Evolutionary conservation across 2,113 vertebrate genomes (phyloP).

Genomic region (Pungitius pungitius): DNA sequence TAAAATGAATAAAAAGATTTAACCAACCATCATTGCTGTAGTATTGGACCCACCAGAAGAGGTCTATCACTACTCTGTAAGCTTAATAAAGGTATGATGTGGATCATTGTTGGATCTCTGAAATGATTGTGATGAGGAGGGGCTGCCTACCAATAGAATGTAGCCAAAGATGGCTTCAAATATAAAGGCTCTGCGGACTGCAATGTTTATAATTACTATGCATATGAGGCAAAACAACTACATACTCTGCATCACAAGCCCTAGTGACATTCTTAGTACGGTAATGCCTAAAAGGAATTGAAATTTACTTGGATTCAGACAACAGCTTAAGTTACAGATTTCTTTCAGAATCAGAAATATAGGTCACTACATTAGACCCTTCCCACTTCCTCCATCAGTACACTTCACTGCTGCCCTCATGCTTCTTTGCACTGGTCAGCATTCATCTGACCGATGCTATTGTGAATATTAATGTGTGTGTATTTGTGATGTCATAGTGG

Average conservation of each 20-base stretch:
- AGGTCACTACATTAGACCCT: constrained; percentile 50
- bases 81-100: not conserved
- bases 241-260: not conserved
- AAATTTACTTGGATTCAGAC: not conserved
- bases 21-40: not conserved
- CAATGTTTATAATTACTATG: not conserved
- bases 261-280: not conserved
- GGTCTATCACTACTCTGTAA: too few species aligned
- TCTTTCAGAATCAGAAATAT: not conserved
- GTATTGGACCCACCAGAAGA: not conserved
- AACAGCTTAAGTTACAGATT: not conserved
- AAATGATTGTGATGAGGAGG: not conserved
- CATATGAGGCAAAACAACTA: not conserved
- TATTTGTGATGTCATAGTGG: not conserved
- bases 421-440: constrained; percentile 62
- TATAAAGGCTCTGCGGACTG: not conserved
- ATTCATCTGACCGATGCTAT: constrained; percentile 44
- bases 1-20: not conserved
- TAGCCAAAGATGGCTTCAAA: not conserved
- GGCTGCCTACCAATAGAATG: not conserved
- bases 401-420: constrained; percentile 32
- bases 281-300: not conserved
- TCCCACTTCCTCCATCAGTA: constrained; percentile 40
- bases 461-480: constrained; percentile 42
- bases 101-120: not conserved